Evolutionary conservation across 1,140 invertebrate genomes (phyloP).

Genomic region (Philopotamus ludificatus): DNA sequence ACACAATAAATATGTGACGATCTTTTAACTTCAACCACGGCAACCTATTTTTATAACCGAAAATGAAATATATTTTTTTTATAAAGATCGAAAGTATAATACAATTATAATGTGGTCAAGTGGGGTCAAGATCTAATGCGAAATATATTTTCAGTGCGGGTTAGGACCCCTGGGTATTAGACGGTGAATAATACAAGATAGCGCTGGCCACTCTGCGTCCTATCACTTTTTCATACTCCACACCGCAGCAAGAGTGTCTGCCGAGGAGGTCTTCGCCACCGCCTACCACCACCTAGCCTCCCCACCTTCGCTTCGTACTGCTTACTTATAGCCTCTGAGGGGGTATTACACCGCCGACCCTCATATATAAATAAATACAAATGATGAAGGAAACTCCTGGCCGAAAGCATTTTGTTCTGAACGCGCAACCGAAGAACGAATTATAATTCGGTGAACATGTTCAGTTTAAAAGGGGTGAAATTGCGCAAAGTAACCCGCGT

Average conservation of each 20-base stretch:
- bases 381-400: not conserved
- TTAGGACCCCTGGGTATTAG: constrained; percentile 9
- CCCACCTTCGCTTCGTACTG: not conserved
- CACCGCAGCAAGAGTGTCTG: constrained; percentile 5
- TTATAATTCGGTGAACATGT: no score
- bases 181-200: constrained; percentile 27
- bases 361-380: not conserved
- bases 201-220: constrained; percentile 26
- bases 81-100: no score
- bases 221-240: constrained; percentile 26
- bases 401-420: no score
- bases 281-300: not conserved
- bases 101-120: no score
- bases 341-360: not conserved
- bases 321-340: not conserved
- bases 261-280: not conserved
- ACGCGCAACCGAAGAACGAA: no score
- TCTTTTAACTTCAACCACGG: no score
- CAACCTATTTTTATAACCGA: no score
- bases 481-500: not conserved
- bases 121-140: not conserved
- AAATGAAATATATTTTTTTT: no score
- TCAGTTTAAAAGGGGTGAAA: no score
- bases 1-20: no score
- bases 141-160: constrained; percentile 2